Conservation (phyloP, 1,140 invertebrate genomes). For the Laupala kohalensis region DNA sequence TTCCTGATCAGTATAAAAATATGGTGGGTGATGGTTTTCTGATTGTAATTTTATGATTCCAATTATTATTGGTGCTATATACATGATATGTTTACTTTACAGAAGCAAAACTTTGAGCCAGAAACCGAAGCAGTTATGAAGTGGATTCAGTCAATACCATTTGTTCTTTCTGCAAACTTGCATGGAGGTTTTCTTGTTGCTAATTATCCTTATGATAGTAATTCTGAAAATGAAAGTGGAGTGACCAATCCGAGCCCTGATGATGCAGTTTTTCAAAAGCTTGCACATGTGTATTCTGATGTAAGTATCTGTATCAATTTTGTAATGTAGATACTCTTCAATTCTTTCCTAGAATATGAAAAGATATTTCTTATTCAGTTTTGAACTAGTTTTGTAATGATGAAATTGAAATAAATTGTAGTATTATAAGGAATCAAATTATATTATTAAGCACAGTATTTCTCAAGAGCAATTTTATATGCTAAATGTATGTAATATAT, state of each 20-base stretch:
- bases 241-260: constrained; percentile 57
- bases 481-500: too few relatives aligned
- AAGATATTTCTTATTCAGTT: too few relatives aligned
- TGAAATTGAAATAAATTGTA: too few relatives aligned
- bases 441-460: too few relatives aligned
- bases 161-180: constrained; percentile 92
- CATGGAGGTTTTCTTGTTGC: constrained; percentile 89
- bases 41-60: neutral
- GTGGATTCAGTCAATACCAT: constrained; percentile 75
- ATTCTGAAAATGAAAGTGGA: constrained; percentile 24
- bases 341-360: too few relatives aligned
- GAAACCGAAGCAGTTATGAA: constrained; percentile 86
- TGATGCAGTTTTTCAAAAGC: constrained; percentile 65
- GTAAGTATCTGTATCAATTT: too few relatives aligned
- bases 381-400: too few relatives aligned
- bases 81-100: neutral
- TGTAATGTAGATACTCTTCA: too few relatives aligned
- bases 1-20: constrained; percentile 75
- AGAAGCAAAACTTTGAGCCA: constrained; percentile 37
- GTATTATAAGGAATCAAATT: too few relatives aligned
- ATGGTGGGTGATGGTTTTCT: constrained; percentile 33
- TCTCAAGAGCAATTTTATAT: too few relatives aligned
- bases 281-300: constrained; percentile 71
- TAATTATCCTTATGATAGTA: constrained; percentile 87
- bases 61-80: neutral